phyloP scores from a whole-genome alignment of 2,113 vertebrate genomes.

The Lepus americanus region DNA sequence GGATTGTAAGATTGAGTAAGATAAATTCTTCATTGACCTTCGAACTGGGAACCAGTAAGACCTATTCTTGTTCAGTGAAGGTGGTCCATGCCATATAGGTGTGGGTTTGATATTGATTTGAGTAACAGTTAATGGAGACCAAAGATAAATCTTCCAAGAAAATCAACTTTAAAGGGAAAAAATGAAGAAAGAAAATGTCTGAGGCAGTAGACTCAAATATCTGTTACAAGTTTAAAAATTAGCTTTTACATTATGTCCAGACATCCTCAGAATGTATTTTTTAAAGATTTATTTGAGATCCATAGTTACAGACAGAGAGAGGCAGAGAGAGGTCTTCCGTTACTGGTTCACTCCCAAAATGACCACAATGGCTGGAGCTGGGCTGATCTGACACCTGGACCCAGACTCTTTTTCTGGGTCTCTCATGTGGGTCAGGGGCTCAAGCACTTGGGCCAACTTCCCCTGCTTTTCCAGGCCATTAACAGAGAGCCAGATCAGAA shows the following conservation, averaged over 20 bases:
- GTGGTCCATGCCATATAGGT: not conserved
- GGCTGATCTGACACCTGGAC: too few relatives aligned
- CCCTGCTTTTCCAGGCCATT: too few relatives aligned
- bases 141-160: not conserved
- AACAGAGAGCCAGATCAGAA: too few relatives aligned
- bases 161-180: not conserved
- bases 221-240: not conserved
- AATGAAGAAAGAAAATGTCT: not conserved
- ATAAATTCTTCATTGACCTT: not conserved
- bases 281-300: too few relatives aligned
- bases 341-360: too few relatives aligned
- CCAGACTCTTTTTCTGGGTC: too few relatives aligned
- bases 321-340: too few relatives aligned
- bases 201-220: not conserved
- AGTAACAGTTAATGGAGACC: not conserved
- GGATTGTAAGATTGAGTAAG: not conserved
- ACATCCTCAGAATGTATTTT: not conserved
- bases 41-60: not conserved
- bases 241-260: not conserved
- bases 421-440: too few relatives aligned
- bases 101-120: not conserved
- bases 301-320: too few relatives aligned
- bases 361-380: too few relatives aligned
- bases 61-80: not conserved
- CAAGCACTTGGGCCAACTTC: too few relatives aligned